Evolutionary conservation across 2,797 vertebrate species (phyloP), one percentile per base, ranked within the genome.

Genomic region (Anas georgica): DNA sequence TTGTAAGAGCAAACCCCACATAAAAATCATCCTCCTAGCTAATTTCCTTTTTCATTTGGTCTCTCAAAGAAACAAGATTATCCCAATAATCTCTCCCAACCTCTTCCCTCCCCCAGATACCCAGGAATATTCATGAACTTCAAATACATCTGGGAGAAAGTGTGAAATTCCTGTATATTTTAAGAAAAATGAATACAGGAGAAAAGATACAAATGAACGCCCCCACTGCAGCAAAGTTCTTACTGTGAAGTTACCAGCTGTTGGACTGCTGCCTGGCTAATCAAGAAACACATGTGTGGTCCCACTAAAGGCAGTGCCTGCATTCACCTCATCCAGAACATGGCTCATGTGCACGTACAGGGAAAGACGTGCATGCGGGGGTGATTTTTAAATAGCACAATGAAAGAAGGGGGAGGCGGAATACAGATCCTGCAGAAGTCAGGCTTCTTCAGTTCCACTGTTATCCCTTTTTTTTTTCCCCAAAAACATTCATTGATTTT

Each of bases 301-400:
- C 72, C 48, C 54, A 31, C 10, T 29, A 17, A 55, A 17, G 54
- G 67, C 67, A 74, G 12, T 23, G 28, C 41, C 67, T 54, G 74
- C 78, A n/a, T 18, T 7, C 75, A 26, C 17, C 72, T 20, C 20
- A 52, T 59, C 82, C 78, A 64, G 58, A 66, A 58, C 7, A 5
- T 5, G 18, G 23, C 2, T 54, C 63, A 50, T 28, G 50, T 7
- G 54, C 86, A 54, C 21, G 10, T 0, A 31, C 0, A n/a, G 21
- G 41, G 41, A 35, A 48, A 70, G 18, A 45, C 11, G 55, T 16
- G 10, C 33, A 29, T 2, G 39, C 2, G 4, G 48, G 39, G 29
- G 43, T 8, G 50, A 82, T 43, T 25, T 86, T 76, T 46, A 70
- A 83, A 63, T 5, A 41, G 60, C 75, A n/a, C 4, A 22, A 12